Conservation (phyloP, 2,113 vertebrate species). For the Mastomys coucha region DNA sequence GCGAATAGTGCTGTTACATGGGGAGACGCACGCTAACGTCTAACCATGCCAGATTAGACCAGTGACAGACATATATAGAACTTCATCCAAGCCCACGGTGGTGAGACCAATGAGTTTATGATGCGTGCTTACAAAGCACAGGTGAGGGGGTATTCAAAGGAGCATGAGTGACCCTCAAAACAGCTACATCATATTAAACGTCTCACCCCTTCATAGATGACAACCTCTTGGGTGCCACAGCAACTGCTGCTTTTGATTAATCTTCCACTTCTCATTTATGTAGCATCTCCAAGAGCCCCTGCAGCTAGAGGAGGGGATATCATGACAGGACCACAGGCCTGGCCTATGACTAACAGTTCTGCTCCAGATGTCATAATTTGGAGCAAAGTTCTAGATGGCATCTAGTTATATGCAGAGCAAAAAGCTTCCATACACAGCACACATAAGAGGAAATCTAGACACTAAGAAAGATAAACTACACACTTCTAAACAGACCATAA, state of each 20-base stretch:
- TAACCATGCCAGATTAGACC: not conserved
- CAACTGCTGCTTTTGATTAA: too few relatives aligned
- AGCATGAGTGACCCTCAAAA: not conserved
- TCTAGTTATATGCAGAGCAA: not conserved
- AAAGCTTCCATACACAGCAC: not conserved
- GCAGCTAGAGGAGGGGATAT: not conserved
- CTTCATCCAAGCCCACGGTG: not conserved
- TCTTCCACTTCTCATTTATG: too few relatives aligned
- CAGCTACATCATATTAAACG: not conserved
- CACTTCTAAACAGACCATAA: not conserved
- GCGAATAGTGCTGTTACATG: not conserved
- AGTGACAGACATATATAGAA: not conserved
- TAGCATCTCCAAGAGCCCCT: not conserved
- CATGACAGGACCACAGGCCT: not conserved
- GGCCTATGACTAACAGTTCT: too few relatives aligned
- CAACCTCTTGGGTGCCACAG: too few relatives aligned
- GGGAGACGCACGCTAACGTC: not conserved
- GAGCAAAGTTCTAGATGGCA: not conserved
- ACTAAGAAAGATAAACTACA: not conserved
- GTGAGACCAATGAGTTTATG: not conserved
- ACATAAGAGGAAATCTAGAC: not conserved
- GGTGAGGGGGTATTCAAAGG: not conserved
- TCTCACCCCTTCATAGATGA: too few relatives aligned
- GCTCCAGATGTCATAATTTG: not conserved
- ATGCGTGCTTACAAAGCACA: not conserved